Evolutionary conservation across 35 echinoderm and acorn worm genomes (phyloP), one percentile per base, ranked within the genome.

Genomic region (Strongylocentrotus purpuratus): DNA sequence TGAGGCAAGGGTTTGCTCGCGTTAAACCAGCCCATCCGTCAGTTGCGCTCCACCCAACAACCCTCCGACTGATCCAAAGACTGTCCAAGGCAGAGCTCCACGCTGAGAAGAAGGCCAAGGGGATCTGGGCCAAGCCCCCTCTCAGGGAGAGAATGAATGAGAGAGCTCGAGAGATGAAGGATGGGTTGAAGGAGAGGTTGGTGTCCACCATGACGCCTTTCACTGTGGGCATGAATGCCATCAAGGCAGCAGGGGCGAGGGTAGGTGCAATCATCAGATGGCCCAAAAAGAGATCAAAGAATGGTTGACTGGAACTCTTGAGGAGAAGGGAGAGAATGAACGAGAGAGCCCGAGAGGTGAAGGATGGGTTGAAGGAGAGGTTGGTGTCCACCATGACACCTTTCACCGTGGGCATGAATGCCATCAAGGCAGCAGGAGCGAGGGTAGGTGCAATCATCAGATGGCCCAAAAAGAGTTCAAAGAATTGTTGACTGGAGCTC

Each of bases 81-180:
- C 91, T 92, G 18, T 48, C 46, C 91, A 92, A 92, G 47, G 91
- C 91, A 22, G 91, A 92, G 47, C n/a, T 28, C 7, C 52, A 92
- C 46, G 91, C 91, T 2, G 91, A 92, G 48, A 55, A 55, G 47
- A 92, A 52, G 47, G 46, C 91, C 45, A 92, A 92, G 46, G 91
- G 91, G 12, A 92, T 92, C 45, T 92, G 91, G 91, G 91, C 91
- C 41, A 92, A 46, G 46, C 91, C 91, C 0, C n/a, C 45, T 46
- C 48, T 92, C 17, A 11, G 28, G 32, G 91, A 92, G 48, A 33
- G 91, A 48, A 31, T 92, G 91, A 46, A 31, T 2, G 91, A 92
- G 47, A 18, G 46, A 92, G 47, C 18, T 12, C 28, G 45, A 46
- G 47, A 48, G 11, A 2, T 55, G n/a, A 31, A 46, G 45, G 46